Conservation (phyloP, 2,113 vertebrate species). For the Sigmodon hispidus region DNA sequence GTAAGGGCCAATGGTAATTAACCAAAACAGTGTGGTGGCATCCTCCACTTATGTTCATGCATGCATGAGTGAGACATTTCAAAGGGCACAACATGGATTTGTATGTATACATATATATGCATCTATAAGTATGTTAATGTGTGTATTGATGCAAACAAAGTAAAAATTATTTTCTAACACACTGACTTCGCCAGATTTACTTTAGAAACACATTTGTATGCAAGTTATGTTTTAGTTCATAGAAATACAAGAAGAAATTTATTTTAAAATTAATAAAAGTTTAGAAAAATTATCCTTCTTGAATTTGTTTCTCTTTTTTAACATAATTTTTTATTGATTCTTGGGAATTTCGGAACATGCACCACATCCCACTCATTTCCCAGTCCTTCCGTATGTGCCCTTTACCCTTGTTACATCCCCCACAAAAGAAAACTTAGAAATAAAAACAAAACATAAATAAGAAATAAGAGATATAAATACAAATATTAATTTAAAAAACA, state of each 20-base stretch:
- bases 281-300: background rate
- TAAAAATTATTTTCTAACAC: background rate
- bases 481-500: no score
- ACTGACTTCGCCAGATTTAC: background rate
- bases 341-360: no score
- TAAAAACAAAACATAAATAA: no score
- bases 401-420: no score
- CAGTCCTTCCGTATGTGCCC: no score
- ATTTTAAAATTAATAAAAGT: background rate
- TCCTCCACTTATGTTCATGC: background rate
- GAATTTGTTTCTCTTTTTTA: background rate
- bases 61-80: background rate
- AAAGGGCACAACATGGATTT: background rate
- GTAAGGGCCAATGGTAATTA: conserved; percentile 43
- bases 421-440: no score
- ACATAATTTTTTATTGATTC: no score
- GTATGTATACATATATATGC: background rate
- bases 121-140: background rate
- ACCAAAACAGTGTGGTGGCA: background rate
- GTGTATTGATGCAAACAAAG: background rate
- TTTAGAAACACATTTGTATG: background rate
- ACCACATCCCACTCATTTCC: no score
- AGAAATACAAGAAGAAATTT: background rate
- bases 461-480: no score
- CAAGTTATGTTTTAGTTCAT: background rate